Evolutionary conservation across 92 coral and sea anemone species (phyloP), one percentile per base, ranked within the genome.

Genomic region (Parazoanthus swiftii): DNA sequence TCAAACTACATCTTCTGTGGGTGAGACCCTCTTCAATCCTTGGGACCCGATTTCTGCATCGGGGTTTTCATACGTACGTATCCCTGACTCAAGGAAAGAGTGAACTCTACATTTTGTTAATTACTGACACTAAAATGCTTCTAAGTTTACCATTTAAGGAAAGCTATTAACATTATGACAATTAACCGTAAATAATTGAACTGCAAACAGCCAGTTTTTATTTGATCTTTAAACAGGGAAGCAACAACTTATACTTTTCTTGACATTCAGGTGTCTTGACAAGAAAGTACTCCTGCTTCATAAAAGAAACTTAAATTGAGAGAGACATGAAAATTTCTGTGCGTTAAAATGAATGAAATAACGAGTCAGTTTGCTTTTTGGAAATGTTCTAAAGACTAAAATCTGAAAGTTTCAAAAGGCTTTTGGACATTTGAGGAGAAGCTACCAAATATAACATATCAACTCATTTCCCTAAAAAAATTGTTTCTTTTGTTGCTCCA

Each of bases 81-180:
- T 46, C 51, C 20, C 71, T 89, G 75, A 11, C 78, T 72, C 3
- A 56, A 51, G 54, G 83, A 89, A n/a, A 50, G 8, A 5, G 89
- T 21, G 8, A 65, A 42, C 37, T n/a, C 89, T 89, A 42, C 9
- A 63, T 18, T 63, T 63, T 16, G 6, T 63, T 63, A 16, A 63
- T 25, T 4, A 3, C n/a, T 18, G 8, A 63, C n/a, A 18, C n/a
- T 63, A 63, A 63, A 63, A 2, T 63, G 8, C 16, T 18, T 8
- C 70, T 0, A 63, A 63, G 70, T 63, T 63, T 63, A 63, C 26
- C 70, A 20, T 63, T 63, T 63, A 63, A 23, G 70, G 70, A 4
- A 63, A 63, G 4, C 8, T 63, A 63, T 63, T 29, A 29, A 29
- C 33, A 29, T 29, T 63, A 18, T 63, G 70, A 21, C 70, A 63